phyloP scores from a whole-genome alignment of 92 coral and sea anemone genomes.

The Montipora capitata region DNA sequence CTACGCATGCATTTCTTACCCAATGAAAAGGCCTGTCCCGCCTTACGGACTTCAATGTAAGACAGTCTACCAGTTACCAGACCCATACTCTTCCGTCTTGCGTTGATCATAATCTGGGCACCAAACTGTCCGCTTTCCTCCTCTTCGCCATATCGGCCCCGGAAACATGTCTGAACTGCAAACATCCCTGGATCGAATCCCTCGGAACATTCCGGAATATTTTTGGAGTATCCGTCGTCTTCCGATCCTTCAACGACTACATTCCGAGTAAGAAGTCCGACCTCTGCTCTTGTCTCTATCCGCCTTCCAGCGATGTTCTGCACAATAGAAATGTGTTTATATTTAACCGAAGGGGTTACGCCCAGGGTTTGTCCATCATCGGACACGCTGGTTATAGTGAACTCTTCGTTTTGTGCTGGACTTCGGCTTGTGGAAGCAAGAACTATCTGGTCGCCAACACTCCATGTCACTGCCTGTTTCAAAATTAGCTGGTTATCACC shows the following conservation, averaged over 20 bases:
- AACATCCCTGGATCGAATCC: slow-evolving; percentile 93
- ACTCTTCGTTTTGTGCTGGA: slow-evolving; percentile 86
- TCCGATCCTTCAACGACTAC: slow-evolving; percentile 94
- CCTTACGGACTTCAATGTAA: slow-evolving; percentile 87
- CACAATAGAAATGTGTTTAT: slow-evolving; percentile 82
- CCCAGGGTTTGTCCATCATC: slow-evolving; percentile 76
- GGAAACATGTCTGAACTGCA: slow-evolving; percentile 90
- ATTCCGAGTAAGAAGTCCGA: slow-evolving; percentile 95
- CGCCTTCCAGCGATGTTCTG: slow-evolving; percentile 81
- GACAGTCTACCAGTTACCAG: slow-evolving; percentile 91
- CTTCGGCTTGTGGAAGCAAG: slow-evolving; percentile 91
- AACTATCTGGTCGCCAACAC: slow-evolving; percentile 83
- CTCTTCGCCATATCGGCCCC: slow-evolving; percentile 86
- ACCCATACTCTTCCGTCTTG: slow-evolving; percentile 80
- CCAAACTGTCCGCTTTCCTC: slow-evolving; percentile 89
- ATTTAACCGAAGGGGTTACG: slow-evolving; percentile 75
- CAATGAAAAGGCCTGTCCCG: slow-evolving; percentile 92
- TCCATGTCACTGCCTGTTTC: slow-evolving; percentile 87
- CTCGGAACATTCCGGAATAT: slow-evolving; percentile 76
- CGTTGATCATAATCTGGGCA: slow-evolving; percentile 92
- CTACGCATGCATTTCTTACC: slow-evolving; percentile 57
- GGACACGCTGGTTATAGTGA: slow-evolving; percentile 75
- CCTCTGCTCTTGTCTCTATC: slow-evolving; percentile 92
- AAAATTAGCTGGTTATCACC: slow-evolving; percentile 79
- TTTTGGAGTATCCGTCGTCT: slow-evolving; percentile 83